phyloP scores from a whole-genome alignment of 1,140 invertebrate genomes.

The Nautilus pompilius region DNA sequence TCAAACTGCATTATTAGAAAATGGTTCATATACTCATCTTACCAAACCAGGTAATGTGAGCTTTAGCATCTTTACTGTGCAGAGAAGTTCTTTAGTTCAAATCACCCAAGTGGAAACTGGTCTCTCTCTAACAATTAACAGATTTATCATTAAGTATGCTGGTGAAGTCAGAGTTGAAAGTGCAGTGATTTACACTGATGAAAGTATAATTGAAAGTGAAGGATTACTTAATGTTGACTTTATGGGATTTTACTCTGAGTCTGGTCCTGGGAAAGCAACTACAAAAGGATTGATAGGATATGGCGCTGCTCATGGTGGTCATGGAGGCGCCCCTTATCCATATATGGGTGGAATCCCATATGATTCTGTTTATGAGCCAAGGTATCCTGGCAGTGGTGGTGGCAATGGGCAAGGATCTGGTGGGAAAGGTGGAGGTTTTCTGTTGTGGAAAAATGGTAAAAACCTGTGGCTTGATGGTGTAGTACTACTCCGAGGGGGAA shows the following conservation, averaged over 20 bases:
- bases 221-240: conserved; percentile 28
- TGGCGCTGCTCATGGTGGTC: conserved; percentile 40
- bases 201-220: conserved; percentile 30
- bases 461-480: conserved; percentile 32
- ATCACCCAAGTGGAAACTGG: conserved; percentile 24
- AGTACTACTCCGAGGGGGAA: conserved; percentile 24
- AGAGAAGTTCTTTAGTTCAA: conserved; percentile 28
- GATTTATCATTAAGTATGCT: conserved; percentile 32
- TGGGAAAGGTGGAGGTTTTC: conserved; percentile 35
- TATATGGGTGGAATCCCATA: conserved; percentile 25
- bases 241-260: conserved; percentile 19
- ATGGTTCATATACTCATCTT: conserved; percentile 23
- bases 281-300: conserved; percentile 19
- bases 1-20: conserved; percentile 35
- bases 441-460: conserved; percentile 34
- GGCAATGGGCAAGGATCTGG: conserved; percentile 35
- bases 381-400: conserved; percentile 32
- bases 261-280: conserved; percentile 21
- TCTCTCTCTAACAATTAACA: conserved; percentile 27
- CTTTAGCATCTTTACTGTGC: conserved; percentile 28
- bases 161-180: conserved; percentile 28
- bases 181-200: conserved; percentile 29
- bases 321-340: conserved; percentile 32
- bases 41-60: conserved; percentile 37
- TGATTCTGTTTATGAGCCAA: conserved; percentile 29